Conservation (phyloP, 2,888 invertebrate species). For the Acheta domesticus region DNA sequence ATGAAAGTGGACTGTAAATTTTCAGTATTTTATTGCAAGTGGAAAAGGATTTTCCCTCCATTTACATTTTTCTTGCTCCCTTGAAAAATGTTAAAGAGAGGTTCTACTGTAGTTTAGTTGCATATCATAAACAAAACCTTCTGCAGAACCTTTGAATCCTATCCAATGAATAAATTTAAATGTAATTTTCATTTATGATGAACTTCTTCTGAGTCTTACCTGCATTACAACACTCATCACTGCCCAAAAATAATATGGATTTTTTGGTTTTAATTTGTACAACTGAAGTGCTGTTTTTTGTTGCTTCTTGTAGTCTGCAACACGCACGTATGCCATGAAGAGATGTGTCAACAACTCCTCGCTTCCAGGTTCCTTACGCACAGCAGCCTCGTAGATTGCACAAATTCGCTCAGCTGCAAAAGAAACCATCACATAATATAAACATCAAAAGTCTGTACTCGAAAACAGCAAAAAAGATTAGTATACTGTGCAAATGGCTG, state of each 20-base stretch:
- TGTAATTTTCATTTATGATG: no score
- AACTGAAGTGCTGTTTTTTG: slow-evolving; percentile 85
- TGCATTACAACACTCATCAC: slow-evolving; percentile 96
- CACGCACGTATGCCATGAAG: slow-evolving; percentile 92
- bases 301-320: slow-evolving; percentile 85
- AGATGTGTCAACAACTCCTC: slow-evolving; percentile 91
- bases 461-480: neutral
- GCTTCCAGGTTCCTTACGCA: slow-evolving; percentile 77
- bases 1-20: no score
- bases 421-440: neutral
- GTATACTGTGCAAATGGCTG: no score
- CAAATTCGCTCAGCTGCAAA: slow-evolving; percentile 82
- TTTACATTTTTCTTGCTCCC: no score
- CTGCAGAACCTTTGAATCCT: no score
- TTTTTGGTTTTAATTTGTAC: slow-evolving; percentile 88
- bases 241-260: slow-evolving; percentile 97
- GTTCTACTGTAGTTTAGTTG: no score
- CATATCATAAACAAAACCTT: no score
- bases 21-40: no score
- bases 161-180: no score
- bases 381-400: slow-evolving; percentile 83
- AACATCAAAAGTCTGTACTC: neutral
- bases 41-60: no score
- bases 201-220: neutral
- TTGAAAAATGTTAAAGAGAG: no score